Conservation (phyloP, 2,113 vertebrate genomes). For the Mungos mungo region DNA sequence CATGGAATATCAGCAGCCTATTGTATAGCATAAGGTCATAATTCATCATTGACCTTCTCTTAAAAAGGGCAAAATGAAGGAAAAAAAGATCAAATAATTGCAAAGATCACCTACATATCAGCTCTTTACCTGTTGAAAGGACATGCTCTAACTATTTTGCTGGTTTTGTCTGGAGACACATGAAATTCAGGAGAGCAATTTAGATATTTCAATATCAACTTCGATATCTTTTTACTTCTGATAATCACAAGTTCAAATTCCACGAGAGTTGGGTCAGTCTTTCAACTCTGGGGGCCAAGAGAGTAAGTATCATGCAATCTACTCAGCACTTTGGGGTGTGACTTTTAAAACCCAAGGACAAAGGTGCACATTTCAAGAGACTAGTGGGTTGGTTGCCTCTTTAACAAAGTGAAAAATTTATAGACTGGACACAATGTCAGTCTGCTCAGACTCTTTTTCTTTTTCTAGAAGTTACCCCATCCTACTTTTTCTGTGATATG, state of each 20-base stretch:
- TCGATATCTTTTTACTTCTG: not conserved
- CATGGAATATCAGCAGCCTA: not conserved
- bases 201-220: not conserved
- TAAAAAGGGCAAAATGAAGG: not conserved
- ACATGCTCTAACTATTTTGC: not conserved
- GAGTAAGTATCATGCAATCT: not conserved
- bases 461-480: not conserved
- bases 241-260: conserved; percentile 56
- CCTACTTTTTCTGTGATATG: not conserved
- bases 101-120: not conserved
- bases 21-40: conserved; percentile 10
- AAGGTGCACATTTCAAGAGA: not conserved
- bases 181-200: not conserved
- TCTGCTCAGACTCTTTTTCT: not conserved
- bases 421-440: not conserved
- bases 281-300: not conserved
- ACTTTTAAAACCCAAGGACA: conserved; percentile 38
- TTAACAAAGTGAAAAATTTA: not conserved
- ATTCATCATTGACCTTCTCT: conserved; percentile 26
- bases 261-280: conserved; percentile 7
- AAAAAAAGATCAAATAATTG: not conserved
- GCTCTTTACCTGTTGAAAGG: not conserved
- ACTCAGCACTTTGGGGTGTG: not conserved
- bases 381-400: not conserved
- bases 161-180: not conserved